These are phyloP conservation scores for Parnassius apollo DNA, from an alignment of 2,888 invertebrate species.

Conservation along the genomic window DNA sequence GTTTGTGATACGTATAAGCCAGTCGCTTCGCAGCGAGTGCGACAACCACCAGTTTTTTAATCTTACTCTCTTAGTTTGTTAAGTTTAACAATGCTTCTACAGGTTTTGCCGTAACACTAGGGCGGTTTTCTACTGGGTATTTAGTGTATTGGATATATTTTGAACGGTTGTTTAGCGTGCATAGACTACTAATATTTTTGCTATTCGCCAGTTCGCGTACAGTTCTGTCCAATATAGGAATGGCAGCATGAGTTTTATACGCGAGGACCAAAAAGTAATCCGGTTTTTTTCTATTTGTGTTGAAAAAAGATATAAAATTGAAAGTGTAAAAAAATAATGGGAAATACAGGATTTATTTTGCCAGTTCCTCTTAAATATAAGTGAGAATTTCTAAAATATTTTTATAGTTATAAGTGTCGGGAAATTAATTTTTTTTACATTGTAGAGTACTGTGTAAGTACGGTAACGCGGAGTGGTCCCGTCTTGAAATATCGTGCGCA, in stretches of 20 bases:
- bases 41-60: conserved; percentile 56
- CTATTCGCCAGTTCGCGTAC: conserved; percentile 65
- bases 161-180: conserved; percentile 72
- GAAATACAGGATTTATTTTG: conserved; percentile 78
- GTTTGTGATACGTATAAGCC: conserved; percentile 60
- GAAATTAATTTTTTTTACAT: conserved; percentile 69
- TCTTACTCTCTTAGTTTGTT: conserved; percentile 64
- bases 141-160: conserved; percentile 75
- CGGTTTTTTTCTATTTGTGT: conserved; percentile 60
- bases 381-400: conserved; percentile 80
- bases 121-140: conserved; percentile 70
- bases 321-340: conserved; percentile 34
- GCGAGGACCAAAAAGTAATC: conserved; percentile 63
- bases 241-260: conserved; percentile 73
- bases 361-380: conserved; percentile 81
- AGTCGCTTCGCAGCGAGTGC: conserved; percentile 36
- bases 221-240: conserved; percentile 74
- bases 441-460: conserved; percentile 61
- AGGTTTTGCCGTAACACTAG: conserved; percentile 60
- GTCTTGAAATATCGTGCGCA: conserved; percentile 23
- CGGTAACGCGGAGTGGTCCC: conserved; percentile 27
- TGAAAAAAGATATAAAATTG: conserved; percentile 34
- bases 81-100: conserved; percentile 71
- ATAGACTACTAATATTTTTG: conserved; percentile 78
- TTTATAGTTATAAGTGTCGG: conserved; percentile 78